Percentiles rank a stretch among this genome's conserved stretches.
phyloP scores from a whole-genome alignment of 2,797 vertebrate genomes.

The Botia kubotai region DNA sequence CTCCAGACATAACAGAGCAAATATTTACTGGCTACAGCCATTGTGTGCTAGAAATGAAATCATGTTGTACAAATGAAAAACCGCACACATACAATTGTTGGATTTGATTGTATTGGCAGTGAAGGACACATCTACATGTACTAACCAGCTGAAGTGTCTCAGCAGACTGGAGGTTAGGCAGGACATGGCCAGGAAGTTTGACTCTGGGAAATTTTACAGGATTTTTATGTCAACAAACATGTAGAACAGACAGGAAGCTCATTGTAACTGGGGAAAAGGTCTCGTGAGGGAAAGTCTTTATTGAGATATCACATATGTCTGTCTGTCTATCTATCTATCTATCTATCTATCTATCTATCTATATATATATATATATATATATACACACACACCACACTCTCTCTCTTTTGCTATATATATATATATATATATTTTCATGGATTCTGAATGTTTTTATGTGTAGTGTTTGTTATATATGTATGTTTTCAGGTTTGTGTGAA shows the following conservation, averaged over 20 bases:
- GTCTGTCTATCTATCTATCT: too few species aligned
- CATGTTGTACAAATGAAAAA: too few species aligned
- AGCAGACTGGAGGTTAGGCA: neutral
- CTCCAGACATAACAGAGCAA: too few species aligned
- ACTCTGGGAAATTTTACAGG: neutral
- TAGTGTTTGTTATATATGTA: too few species aligned
- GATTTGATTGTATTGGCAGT: neutral
- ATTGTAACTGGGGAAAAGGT: neutral
- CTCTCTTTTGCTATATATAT: too few species aligned
- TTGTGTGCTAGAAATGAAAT: neutral
- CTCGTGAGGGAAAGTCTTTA: neutral
- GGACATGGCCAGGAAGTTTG: neutral
- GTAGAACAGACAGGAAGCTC: neutral
- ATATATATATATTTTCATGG: too few species aligned
- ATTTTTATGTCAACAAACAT: slow-evolving; percentile 1
- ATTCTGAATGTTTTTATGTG: too few species aligned
- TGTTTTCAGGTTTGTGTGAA: too few species aligned
- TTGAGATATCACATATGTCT: neutral
- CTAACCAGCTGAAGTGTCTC: neutral
- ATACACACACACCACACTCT: too few species aligned
- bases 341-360: too few species aligned
- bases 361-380: too few species aligned
- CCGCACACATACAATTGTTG: neutral
- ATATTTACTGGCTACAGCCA: neutral
- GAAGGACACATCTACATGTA: neutral